phyloP scores from a whole-genome alignment of 2,888 invertebrate genomes.

The Disparrhopalites patrizii region DNA sequence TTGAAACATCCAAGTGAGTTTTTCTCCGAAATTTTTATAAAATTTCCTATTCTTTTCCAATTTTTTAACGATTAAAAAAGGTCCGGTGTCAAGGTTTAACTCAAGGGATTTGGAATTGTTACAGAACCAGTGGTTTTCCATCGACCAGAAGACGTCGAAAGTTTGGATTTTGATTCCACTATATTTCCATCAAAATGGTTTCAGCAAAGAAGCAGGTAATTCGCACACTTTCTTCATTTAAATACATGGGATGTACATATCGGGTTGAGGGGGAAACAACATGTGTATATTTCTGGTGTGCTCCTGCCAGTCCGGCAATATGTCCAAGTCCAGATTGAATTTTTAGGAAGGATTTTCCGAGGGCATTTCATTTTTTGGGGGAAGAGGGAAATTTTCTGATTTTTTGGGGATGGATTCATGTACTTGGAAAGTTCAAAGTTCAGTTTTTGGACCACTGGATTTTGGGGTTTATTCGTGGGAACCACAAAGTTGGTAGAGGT shows the following conservation, averaged over 20 bases:
- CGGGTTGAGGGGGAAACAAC: background rate
- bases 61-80: too few species aligned
- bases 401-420: too few species aligned
- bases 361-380: slow-evolving; percentile 14
- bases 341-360: background rate
- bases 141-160: background rate
- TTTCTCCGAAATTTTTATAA: too few species aligned
- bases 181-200: slow-evolving; percentile 62
- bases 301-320: background rate
- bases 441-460: too few species aligned
- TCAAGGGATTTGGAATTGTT: background rate
- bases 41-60: too few species aligned
- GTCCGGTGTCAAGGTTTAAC: background rate
- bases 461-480: too few species aligned
- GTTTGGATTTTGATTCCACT: too few species aligned
- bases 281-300: background rate
- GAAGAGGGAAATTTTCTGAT: too few species aligned
- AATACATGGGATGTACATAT: background rate
- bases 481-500: too few species aligned
- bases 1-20: too few species aligned
- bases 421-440: too few species aligned
- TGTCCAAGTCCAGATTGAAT: background rate
- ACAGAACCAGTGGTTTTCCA: background rate
- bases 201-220: slow-evolving; percentile 80
- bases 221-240: too few species aligned